Evolutionary conservation across 2,113 vertebrate species (phyloP).

Genomic region (Bubo scandiacus): DNA sequence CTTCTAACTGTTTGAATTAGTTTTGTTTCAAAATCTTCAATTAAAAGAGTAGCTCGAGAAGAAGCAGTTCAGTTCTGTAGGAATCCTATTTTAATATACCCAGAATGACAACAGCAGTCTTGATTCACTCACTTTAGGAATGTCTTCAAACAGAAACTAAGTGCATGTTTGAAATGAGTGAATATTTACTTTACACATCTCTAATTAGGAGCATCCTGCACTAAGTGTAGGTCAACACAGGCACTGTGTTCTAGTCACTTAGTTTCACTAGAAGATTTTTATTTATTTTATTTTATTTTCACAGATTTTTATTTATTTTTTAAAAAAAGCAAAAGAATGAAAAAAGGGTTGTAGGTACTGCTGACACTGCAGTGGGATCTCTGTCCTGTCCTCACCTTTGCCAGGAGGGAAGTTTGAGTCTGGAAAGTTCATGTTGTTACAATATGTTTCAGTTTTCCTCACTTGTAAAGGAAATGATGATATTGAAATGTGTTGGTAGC

Average conservation of each 20-base stretch:
- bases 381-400: background rate
- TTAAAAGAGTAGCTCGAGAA: background rate
- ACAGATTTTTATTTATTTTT: background rate
- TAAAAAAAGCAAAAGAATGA: background rate
- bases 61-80: background rate
- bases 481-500: background rate
- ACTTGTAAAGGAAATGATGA: background rate
- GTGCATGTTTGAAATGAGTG: background rate
- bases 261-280: background rate
- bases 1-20: background rate
- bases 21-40: background rate
- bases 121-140: background rate
- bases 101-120: background rate
- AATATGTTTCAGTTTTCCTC: background rate
- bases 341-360: background rate
- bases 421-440: background rate
- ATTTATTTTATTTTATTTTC: too few relatives aligned
- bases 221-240: background rate
- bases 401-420: background rate
- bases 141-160: background rate
- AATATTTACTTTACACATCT: background rate
- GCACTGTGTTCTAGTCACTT: background rate
- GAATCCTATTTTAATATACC: background rate
- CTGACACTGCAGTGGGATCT: background rate
- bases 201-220: background rate